Evolutionary conservation across 2,797 vertebrate genomes (phyloP), one percentile per base, ranked within the genome.

Genomic region (Oreochromis grahami): DNA sequence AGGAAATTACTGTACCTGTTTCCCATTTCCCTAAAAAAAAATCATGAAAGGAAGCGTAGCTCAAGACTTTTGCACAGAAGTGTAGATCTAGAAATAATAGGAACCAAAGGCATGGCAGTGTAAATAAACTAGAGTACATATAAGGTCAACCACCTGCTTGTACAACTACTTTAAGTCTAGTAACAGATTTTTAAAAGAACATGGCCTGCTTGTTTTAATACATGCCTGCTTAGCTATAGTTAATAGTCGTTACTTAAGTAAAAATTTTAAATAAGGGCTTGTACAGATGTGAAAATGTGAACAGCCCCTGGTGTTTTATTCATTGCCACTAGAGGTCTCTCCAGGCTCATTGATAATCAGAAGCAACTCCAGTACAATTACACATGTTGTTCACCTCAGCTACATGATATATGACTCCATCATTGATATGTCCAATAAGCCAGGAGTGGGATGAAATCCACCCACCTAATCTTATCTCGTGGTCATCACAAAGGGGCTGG

Each of bases 291-390:
- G 32, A 29, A 58, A 38, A 45, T 70, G 8, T 17, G 24, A 78
- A 60, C 43, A 76, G 4, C 19, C 7, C 21, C 5, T 58, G 9
- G 7, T 52, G 7, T 87, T 65, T 34, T 78, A 53, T 77, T 5
- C 80, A 4, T 53, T 26, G 63, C 95, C 96, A 96, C 95, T 93
- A 96, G 95, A 95, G 93, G 96, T 86, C 95, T 80, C 95, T 88
- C 65, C 79, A 89, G 60, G 50, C 80, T 87, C 48, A 88, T n/a
- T 11, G 51, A 93, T 90, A 43, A 85, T 78, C 52, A 19, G 15
- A n/a, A 77, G 55, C 45, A 81, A 43, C 81, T 52, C 45, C 78
- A 83, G 21, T 17, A 56, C 72, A 56, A 52, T 79, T 17, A 26
- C 43, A 77, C 24, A 36, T 82, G 13, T 60, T 65, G 21, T 41